A percentile compares a stretch with the other conserved stretches of the same genome.
Evolutionary conservation across 2,113 vertebrate genomes (phyloP).

Genomic region (Vidua chalybeata): DNA sequence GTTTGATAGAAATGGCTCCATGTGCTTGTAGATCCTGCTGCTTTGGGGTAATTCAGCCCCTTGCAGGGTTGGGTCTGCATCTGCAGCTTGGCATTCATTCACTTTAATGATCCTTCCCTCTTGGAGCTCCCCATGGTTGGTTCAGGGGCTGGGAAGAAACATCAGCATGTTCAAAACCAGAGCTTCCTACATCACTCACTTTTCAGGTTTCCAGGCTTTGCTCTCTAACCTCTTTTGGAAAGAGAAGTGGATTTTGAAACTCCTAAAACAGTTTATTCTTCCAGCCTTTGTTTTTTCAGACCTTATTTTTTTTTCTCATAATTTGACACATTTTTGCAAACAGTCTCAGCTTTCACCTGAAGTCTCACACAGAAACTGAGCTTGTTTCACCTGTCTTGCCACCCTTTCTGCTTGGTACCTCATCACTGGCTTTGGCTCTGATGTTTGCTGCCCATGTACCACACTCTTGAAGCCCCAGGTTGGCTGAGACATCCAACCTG

Average conservation of each 20-base stretch:
- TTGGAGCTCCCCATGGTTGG: neutral
- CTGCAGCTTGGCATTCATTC: neutral
- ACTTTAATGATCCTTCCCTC: neutral
- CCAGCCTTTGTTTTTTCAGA: neutral
- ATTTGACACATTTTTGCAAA: neutral
- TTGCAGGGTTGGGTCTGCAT: neutral
- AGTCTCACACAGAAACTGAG: neutral
- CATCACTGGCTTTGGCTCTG: neutral
- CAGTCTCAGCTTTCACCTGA: neutral
- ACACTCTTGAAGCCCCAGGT: neutral
- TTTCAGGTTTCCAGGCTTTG: neutral
- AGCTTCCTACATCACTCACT: neutral
- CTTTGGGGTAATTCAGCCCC: neutral
- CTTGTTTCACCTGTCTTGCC: neutral
- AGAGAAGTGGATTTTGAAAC: neutral
- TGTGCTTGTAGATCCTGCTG: neutral
- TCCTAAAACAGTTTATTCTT: neutral
- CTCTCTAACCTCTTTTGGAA: neutral
- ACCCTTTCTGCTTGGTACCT: neutral
- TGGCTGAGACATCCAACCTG: neutral
- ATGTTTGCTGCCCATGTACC: neutral
- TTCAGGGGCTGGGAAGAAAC: neutral
- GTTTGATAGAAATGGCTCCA: neutral
- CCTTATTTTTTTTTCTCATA: neutral
- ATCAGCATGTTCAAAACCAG: neutral